Percentiles rank a stretch among this genome's conserved stretches.
phyloP scores from a whole-genome alignment of 1,140 invertebrate species.

The Aphidius gifuensis region DNA sequence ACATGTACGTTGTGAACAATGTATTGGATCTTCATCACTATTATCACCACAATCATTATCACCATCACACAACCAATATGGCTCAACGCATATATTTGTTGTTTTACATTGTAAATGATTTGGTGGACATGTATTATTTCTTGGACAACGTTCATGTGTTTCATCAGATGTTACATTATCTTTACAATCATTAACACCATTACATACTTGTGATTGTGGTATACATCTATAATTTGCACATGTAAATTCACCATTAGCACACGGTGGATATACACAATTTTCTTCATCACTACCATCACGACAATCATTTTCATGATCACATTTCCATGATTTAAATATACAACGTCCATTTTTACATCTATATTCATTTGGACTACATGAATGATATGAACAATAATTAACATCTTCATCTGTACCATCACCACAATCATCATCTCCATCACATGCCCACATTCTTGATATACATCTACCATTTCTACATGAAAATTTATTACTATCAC shows the following conservation, averaged over 20 bases:
- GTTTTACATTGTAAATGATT: constrained; percentile 89
- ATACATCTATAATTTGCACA: constrained; percentile 90
- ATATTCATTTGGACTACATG: constrained; percentile 89
- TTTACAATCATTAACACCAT: constrained; percentile 92
- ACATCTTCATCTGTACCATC: constrained; percentile 92
- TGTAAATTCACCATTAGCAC: constrained; percentile 89
- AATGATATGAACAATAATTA: constrained; percentile 91
- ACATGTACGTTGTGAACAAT: constrained; percentile 85
- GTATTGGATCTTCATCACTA: constrained; percentile 86
- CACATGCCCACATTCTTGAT: constrained; percentile 93
- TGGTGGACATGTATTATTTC: constrained; percentile 80
- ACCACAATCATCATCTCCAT: constrained; percentile 92
- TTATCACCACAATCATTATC: constrained; percentile 96
- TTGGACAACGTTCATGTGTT: constrained; percentile 79
- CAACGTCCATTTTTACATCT: constrained; percentile 91
- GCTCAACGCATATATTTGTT: constrained; percentile 93
- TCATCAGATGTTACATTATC: constrained; percentile 90
- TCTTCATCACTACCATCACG: constrained; percentile 89
- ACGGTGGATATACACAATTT: constrained; percentile 86
- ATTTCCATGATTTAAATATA: constrained; percentile 93
- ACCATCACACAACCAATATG: constrained; percentile 91
- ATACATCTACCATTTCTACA: constrained; percentile 95
- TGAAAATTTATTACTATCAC: constrained; percentile 85
- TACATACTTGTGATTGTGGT: constrained; percentile 81
- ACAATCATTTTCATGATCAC: constrained; percentile 94